Base-by-base conservation (phyloP, 2,797 vertebrate genomes). In the Rhincodon typus region DNA sequence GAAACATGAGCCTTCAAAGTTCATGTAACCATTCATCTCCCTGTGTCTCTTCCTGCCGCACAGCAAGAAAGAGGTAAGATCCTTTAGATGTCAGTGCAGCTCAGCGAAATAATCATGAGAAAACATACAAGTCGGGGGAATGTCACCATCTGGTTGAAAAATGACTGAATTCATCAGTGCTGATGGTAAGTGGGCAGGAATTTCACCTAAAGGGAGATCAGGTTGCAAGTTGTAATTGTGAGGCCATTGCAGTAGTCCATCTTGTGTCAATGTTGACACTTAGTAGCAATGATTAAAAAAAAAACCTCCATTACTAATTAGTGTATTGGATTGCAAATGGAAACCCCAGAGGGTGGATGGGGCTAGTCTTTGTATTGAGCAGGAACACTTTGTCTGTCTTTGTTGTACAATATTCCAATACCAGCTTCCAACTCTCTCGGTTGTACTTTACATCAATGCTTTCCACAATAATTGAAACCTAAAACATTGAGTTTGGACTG, bases 141-240 rank as follows among this genome's bases (percentile, higher is more conserved):
- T 84, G 82, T 84, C 38, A 46, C 82, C 23, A 23, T 46, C 5
- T 46, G 38, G 82, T 84, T 84, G 82, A 84, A 25, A 84, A 84
- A 84, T 46, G 82, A 46, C 82, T 46, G 46, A 84, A 84, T 84
- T 46, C 82, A 84, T 84, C 82, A 84, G 42, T 84, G 23, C 19
- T 46, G 82, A 19, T 42, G 82, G 82, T 84, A 46, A 84, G 82
- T 84, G 82, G 82, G 82, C 82, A 84, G 82, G 82, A 84, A 84
- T 84, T 84, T 25, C 82, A 84, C 38, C 82, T 84, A 84, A 84
- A 84, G 19, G 19, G 38, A 21, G 82, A 84, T 84, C 82, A 25
- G 8, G 42, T 84, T 84, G 42, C 82, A 25, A 7, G 30, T 3
- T 4, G 38, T 84, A 46, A 84, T 46, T 84, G 79, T 6, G 38